Evolutionary conservation across 1,140 invertebrate species (phyloP).

Genomic region (Adelges cooleyi): DNA sequence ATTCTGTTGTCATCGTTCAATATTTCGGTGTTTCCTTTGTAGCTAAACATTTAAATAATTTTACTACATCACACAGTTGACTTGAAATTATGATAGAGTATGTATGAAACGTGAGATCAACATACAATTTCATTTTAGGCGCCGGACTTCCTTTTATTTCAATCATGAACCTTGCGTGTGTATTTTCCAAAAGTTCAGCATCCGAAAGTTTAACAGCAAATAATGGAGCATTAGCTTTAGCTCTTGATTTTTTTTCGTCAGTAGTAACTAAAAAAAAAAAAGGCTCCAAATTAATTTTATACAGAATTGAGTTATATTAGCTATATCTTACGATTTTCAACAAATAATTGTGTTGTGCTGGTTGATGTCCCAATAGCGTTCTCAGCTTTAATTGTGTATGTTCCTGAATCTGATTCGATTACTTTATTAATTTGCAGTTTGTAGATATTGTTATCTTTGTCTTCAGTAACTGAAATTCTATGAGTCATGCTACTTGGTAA

Average conservation of each 20-base stretch:
- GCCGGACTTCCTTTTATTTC: slow-evolving; percentile 77
- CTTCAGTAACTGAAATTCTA: slow-evolving; percentile 50
- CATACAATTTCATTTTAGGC: slow-evolving; percentile 75
- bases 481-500: slow-evolving; percentile 64
- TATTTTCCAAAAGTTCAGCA: slow-evolving; percentile 74
- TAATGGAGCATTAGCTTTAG: slow-evolving; percentile 59
- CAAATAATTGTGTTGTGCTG: slow-evolving; percentile 71
- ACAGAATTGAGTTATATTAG: no score
- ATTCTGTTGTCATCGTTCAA: slow-evolving; percentile 54
- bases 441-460: slow-evolving; percentile 44
- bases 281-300: not conserved
- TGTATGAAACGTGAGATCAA: not conserved
- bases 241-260: slow-evolving; percentile 55
- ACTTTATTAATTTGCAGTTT: slow-evolving; percentile 69
- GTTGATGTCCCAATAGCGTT: slow-evolving; percentile 60
- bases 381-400: slow-evolving; percentile 82
- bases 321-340: slow-evolving; percentile 69
- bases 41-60: slow-evolving; percentile 46
- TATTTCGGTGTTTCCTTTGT: slow-evolving; percentile 67
- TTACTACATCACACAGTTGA: not conserved
- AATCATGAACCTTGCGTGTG: slow-evolving; percentile 77
- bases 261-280: slow-evolving; percentile 47
- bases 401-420: slow-evolving; percentile 67
- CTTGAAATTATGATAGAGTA: not conserved
- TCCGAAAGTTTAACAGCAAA: slow-evolving; percentile 75